Conservation (phyloP, 2,797 vertebrate genomes). For the Sebastes cheni region DNA sequence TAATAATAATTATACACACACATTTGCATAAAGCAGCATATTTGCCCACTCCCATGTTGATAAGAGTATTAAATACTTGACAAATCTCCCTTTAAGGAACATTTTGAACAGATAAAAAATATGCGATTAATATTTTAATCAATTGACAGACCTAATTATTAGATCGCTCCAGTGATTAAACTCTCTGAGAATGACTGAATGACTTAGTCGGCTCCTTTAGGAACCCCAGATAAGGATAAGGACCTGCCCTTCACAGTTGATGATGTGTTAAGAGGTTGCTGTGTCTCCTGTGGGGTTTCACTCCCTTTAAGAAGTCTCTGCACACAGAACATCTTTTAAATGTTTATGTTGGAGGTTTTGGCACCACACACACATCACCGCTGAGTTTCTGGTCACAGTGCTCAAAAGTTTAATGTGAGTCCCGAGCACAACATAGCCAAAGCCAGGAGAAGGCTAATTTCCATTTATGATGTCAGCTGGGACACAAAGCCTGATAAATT, state of each 20-base stretch:
- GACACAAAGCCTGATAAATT: constrained; percentile 74
- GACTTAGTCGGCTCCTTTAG: neutral
- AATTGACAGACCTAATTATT: neutral
- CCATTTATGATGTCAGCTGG: constrained; percentile 68
- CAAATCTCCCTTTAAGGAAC: too few relatives aligned
- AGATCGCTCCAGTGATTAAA: neutral
- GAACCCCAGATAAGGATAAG: neutral
- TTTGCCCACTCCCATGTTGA: too few relatives aligned
- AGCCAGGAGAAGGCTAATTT: constrained; percentile 53
- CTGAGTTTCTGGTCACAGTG: constrained; percentile 26
- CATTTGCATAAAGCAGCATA: too few relatives aligned
- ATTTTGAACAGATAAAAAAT: too few relatives aligned
- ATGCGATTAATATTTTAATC: neutral
- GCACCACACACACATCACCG: constrained; percentile 20
- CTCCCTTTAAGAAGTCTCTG: constrained; percentile 15
- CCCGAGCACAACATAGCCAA: constrained; percentile 16
- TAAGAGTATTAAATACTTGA: too few relatives aligned
- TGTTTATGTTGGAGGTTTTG: constrained; percentile 51
- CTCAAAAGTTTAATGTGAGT: constrained; percentile 46
- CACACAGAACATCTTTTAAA: constrained; percentile 42
- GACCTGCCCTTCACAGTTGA: constrained; percentile 42
- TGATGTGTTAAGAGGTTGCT: constrained; percentile 32
- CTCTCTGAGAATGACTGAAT: neutral
- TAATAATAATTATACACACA: too few relatives aligned
- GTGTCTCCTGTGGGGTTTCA: constrained; percentile 31